Conservation (phyloP, 2,888 invertebrate genomes). For the Philhelius pedissequus region DNA sequence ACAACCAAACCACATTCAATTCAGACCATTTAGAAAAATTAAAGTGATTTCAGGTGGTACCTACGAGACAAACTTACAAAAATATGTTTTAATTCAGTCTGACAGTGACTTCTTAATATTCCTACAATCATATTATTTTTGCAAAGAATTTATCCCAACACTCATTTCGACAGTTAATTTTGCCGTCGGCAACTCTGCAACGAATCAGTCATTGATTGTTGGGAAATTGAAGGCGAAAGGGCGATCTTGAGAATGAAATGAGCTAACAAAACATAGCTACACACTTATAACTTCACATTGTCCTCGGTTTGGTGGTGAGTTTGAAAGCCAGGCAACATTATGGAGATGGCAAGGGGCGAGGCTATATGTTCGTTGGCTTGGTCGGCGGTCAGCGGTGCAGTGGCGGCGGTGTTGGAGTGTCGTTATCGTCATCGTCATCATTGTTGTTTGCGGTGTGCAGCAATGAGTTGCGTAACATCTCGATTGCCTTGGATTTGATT, state of each 20-base stretch:
- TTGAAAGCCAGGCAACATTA: slow-evolving; percentile 2
- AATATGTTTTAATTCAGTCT: no score
- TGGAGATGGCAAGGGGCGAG: no score
- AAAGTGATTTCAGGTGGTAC: no score
- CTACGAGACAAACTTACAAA: no score
- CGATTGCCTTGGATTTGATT: slow-evolving; percentile 68
- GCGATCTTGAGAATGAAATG: slow-evolving; percentile 49
- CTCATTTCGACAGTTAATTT: neutral
- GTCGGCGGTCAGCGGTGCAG: no score
- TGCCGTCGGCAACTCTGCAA: slow-evolving; percentile 5
- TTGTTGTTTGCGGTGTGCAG: slow-evolving; percentile 58
- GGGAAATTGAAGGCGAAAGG: slow-evolving; percentile 44
- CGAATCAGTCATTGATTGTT: neutral
- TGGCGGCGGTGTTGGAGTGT: neutral
- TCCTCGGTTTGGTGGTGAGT: neutral
- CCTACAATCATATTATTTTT: no score
- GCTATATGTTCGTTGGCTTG: no score
- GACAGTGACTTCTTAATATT: no score
- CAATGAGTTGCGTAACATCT: slow-evolving; percentile 64
- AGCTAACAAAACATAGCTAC: slow-evolving; percentile 57
- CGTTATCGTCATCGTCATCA: slow-evolving; percentile 58
- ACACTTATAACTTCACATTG: slow-evolving; percentile 27
- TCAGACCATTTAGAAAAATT: no score
- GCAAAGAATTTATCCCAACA: no score
- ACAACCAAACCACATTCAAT: no score